Evolutionary conservation across 2,113 vertebrate species (phyloP), one percentile per base, ranked within the genome.

Genomic region (Forbesichthys agassizii): DNA sequence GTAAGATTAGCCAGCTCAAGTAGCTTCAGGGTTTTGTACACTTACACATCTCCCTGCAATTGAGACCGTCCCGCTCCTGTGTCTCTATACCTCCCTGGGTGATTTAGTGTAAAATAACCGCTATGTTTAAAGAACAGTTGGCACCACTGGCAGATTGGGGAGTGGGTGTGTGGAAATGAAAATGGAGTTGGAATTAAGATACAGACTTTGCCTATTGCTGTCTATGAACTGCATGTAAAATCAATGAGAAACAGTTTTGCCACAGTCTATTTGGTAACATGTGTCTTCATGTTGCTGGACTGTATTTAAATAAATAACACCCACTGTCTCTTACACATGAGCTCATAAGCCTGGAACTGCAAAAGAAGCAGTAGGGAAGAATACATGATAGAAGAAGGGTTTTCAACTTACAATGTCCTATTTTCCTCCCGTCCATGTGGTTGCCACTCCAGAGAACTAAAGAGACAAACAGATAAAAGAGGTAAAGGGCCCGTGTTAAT

Each of bases 401-500:
- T 85, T 68, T 84, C 78, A 81, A 93, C 90, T 92, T 89, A 93
- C 90, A 92, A 90, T 92, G 91, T 92, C 89, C 89, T 86, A 92
- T 92, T 92, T 92, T 92, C 84, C 88, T 90, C 81, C 92, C 92
- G 84, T 91, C 89, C 90, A 91, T 83, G 91, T 92, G 91, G 90
- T 88, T 91, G 86, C 91, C 92, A 90, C 85, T 93, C 92, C 92
- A 93, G 90, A 88, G 87, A 92, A 92, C 90, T 92, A 90, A 86
- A 92, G 89, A 91, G 88, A 92, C 82, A 87, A 86, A 90, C 90
- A 91, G 87, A 92, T 88, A 89, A 92, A 86, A 90, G 84, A 89
- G 87, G 86, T 85, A 92, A 89, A 87, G 81, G 83, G 82, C 86
- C 85, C 83, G 88, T 90, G 90, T 87, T 88, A 80, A 88, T 89